These are phyloP conservation scores for Galerucella nymphaeae DNA, from an alignment of 2,888 invertebrate genomes.

Conservation along the genomic window DNA sequence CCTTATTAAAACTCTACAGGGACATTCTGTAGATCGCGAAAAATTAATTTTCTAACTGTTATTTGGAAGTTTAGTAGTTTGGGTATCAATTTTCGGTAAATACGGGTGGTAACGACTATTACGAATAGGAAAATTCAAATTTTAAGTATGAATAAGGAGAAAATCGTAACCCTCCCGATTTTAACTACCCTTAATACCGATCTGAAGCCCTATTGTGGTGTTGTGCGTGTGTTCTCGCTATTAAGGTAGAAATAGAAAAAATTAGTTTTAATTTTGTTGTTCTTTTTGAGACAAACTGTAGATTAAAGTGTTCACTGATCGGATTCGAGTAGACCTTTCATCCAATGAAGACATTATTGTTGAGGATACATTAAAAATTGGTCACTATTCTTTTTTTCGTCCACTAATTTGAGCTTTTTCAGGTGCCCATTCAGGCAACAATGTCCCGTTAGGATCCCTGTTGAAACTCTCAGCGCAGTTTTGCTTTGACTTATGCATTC, in stretches of 20 bases:
- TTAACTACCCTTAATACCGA: background rate
- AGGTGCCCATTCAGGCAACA: too few relatives aligned
- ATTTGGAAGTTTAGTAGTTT: conserved; percentile 1
- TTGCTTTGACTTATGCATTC: too few relatives aligned
- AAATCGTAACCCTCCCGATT: background rate
- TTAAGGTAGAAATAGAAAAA: conserved; percentile 11
- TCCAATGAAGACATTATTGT: conserved; percentile 21
- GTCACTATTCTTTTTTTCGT: too few relatives aligned
- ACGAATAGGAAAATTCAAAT: too few relatives aligned
- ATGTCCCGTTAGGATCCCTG: too few relatives aligned
- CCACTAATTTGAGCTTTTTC: too few relatives aligned
- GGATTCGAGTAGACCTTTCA: background rate
- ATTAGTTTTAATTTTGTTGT: conserved; percentile 20
- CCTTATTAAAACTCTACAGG: conserved; percentile 25
- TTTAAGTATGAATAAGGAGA: too few relatives aligned
- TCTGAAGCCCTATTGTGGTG: background rate
- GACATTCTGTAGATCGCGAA: conserved; percentile 30
- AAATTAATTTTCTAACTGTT: conserved; percentile 28
- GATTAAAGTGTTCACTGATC: background rate
- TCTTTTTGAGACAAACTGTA: conserved; percentile 13
- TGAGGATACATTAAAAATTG: conserved; percentile 11
- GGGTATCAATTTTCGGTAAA: background rate
- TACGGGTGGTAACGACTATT: background rate
- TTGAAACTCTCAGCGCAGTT: too few relatives aligned
- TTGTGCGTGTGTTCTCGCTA: conserved; percentile 11